Conservation (phyloP, 2,888 invertebrate genomes). For the Eupithecia vulgata region DNA sequence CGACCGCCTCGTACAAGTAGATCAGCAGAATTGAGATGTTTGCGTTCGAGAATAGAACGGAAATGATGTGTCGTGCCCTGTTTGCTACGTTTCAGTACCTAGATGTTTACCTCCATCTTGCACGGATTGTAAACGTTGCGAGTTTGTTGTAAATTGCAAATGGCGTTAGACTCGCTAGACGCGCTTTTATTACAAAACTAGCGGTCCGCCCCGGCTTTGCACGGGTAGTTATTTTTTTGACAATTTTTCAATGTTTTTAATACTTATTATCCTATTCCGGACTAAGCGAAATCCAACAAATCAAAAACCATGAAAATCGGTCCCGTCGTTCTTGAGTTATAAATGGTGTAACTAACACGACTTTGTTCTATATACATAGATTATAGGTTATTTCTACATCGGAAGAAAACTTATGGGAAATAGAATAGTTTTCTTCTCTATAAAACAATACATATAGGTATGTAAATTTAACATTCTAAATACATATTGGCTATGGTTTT, state of each 20-base stretch:
- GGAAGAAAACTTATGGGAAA: not conserved
- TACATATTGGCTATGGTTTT: too few species aligned
- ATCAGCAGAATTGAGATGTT: slow-evolving; percentile 56
- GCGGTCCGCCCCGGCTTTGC: too few species aligned
- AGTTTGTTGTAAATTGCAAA: slow-evolving; percentile 16
- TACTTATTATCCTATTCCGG: too few species aligned
- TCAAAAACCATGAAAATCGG: too few species aligned
- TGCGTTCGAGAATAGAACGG: slow-evolving; percentile 66
- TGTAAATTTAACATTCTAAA: too few species aligned
- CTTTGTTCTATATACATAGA: too few species aligned
- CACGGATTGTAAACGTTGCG: slow-evolving; percentile 38
- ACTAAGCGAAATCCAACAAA: too few species aligned
- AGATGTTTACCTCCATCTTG: slow-evolving; percentile 50
- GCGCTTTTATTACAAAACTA: not conserved
- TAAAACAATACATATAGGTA: too few species aligned
- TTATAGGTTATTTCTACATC: not conserved
- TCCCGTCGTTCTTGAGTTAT: too few species aligned
- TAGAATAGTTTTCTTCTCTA: not conserved
- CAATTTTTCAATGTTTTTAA: too few species aligned
- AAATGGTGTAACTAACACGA: too few species aligned
- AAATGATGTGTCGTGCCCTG: slow-evolving; percentile 55
- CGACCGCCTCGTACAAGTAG: slow-evolving; percentile 5
- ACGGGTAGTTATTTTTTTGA: too few species aligned
- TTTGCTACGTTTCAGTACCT: slow-evolving; percentile 52
- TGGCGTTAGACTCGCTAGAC: slow-evolving; percentile 12